Evolutionary conservation across 1,140 invertebrate species (phyloP).

Genomic region (Brachionus asplanchnoidis): DNA sequence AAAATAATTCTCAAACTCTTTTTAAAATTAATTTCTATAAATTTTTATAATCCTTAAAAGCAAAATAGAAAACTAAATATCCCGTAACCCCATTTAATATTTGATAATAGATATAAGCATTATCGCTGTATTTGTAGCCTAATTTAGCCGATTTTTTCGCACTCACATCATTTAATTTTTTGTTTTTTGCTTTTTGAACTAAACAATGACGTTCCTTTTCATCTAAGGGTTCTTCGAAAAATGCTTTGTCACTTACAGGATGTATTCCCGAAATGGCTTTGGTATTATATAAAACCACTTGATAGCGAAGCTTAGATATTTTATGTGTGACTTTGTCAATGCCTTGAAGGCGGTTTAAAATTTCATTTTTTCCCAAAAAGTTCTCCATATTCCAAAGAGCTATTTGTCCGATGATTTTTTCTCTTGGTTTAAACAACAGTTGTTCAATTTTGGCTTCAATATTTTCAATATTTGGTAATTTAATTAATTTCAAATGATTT

Average conservation of each 20-base stretch:
- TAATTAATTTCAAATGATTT: too few relatives aligned
- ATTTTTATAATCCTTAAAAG: neutral
- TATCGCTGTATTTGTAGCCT: slow-evolving; percentile 10
- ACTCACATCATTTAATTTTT: neutral
- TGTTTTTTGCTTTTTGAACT: neutral
- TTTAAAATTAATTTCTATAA: too few relatives aligned
- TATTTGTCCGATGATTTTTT: neutral
- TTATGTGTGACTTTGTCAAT: neutral
- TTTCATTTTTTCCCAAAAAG: neutral
- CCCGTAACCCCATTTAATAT: neutral
- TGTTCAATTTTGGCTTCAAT: neutral
- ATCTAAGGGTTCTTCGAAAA: neutral
- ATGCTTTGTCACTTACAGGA: neutral
- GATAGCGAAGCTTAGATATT: neutral
- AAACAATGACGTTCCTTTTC: neutral
- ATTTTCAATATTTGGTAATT: too few relatives aligned
- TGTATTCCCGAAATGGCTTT: neutral
- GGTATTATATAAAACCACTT: neutral
- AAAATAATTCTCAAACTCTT: too few relatives aligned
- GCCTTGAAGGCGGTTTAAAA: neutral
- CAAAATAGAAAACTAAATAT: slow-evolving; percentile 11
- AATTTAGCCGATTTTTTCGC: neutral
- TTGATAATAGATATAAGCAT: slow-evolving; percentile 16
- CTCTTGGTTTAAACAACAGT: neutral
- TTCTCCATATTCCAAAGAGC: neutral